Conservation (phyloP, 2,113 vertebrate species). For the Grus americana region DNA sequence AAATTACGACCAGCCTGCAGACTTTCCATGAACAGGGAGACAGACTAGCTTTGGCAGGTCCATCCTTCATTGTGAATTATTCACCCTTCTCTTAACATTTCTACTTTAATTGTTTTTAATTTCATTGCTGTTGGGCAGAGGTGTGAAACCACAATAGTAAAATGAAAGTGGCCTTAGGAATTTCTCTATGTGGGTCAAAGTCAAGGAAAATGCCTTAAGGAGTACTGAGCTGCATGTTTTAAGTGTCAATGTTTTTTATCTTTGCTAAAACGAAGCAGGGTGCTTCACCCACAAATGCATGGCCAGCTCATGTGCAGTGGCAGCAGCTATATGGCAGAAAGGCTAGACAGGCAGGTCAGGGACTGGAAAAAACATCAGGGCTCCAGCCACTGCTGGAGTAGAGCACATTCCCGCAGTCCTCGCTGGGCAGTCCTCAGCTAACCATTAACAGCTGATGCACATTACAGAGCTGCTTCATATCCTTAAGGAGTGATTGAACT, state of each 20-base stretch:
- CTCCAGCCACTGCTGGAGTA: neutral
- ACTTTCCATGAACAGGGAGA: neutral
- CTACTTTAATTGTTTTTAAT: slow-evolving; percentile 24
- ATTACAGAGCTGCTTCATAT: neutral
- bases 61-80: slow-evolving; percentile 22
- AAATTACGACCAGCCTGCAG: neutral
- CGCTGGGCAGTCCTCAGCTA: neutral
- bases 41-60: neutral
- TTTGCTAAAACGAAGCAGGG: neutral
- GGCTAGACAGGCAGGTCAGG: neutral
- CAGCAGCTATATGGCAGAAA: neutral
- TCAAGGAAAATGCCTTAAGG: neutral
- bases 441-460: neutral
- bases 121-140: neutral
- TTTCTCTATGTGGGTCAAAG: neutral
- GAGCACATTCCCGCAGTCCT: neutral
- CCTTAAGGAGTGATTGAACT: neutral
- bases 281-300: neutral
- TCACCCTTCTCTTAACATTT: neutral
- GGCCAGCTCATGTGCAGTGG: neutral
- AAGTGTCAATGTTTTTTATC: neutral
- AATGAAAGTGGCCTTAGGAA: neutral
- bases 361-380: neutral
- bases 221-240: neutral
- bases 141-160: slow-evolving; percentile 9